Evolutionary conservation across 2,888 invertebrate species (phyloP).

Genomic region (Eueremaeus valkanovi): DNA sequence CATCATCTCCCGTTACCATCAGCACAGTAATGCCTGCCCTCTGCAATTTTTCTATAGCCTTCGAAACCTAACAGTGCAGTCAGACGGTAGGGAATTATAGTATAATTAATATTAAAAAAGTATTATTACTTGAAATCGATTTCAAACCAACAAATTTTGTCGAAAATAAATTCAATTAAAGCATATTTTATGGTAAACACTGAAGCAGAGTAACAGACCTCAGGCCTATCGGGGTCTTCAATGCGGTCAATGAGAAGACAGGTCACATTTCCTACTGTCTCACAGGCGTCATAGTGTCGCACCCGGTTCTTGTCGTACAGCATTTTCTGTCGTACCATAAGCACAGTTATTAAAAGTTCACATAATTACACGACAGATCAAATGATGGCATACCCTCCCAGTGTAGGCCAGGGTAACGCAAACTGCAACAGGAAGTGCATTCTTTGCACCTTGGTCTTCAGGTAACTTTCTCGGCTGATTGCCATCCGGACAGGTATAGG

Average conservation of each 20-base stretch:
- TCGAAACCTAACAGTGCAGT: conserved; percentile 56
- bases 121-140: too few species aligned
- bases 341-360: too few species aligned
- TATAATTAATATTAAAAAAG: too few species aligned
- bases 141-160: too few species aligned
- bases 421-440: too few species aligned
- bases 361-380: too few species aligned
- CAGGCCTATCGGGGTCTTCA: conserved; percentile 96
- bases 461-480: conserved; percentile 34
- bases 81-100: background rate
- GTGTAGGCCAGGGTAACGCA: too few species aligned
- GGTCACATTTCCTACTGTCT: conserved; percentile 99
- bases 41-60: conserved; percentile 93
- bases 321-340: too few species aligned
- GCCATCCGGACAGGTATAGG: conserved; percentile 40
- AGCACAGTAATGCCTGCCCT: conserved; percentile 96
- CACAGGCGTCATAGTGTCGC: conserved; percentile 98
- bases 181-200: too few species aligned
- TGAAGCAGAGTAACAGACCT: conserved; percentile 59
- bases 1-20: conserved; percentile 99
- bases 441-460: conserved; percentile 40
- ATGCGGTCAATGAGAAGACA: conserved; percentile 96
- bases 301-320: conserved; percentile 61
- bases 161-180: too few species aligned
- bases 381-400: too few species aligned